Evolutionary conservation across 1,140 invertebrate species (phyloP).

Genomic region (Parasteatoda tepidariorum): DNA sequence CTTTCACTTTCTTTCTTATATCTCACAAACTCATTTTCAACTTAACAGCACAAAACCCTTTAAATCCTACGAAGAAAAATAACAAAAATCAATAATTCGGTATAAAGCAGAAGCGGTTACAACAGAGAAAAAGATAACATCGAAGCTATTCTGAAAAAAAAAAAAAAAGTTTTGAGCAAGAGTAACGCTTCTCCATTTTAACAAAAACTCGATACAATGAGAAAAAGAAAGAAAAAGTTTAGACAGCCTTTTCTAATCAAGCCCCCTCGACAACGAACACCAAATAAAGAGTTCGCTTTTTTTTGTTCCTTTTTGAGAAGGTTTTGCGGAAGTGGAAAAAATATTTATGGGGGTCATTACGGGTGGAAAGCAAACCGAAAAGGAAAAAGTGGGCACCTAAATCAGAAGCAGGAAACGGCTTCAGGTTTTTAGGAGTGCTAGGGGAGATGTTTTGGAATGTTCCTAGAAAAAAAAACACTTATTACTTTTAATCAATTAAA

Average conservation of each 20-base stretch:
- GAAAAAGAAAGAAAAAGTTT: neutral
- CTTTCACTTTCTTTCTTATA: neutral
- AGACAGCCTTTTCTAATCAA: slow-evolving; percentile 38
- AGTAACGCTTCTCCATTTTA: neutral
- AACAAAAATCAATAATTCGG: neutral
- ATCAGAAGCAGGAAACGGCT: slow-evolving; percentile 35
- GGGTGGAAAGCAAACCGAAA: slow-evolving; percentile 7
- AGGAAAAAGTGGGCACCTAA: slow-evolving; percentile 39
- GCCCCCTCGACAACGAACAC: slow-evolving; percentile 31
- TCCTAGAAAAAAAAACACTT: neutral
- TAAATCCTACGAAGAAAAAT: neutral
- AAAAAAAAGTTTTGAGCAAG: neutral
- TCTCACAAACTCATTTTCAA: neutral
- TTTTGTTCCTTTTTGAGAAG: too few species aligned
- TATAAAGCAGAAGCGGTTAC: neutral
- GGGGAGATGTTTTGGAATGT: slow-evolving; percentile 16
- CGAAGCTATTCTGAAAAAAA: neutral
- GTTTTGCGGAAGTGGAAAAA: neutral
- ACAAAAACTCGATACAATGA: neutral
- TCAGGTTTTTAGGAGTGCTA: neutral
- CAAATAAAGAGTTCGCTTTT: slow-evolving; percentile 28
- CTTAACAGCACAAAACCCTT: neutral
- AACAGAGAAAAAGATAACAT: neutral
- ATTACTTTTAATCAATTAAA: too few species aligned
- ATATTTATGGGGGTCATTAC: slow-evolving; percentile 49